These are phyloP conservation scores for Girardia tigrina DNA, from an alignment of 2,888 invertebrate genomes.

Conservation along the genomic window DNA sequence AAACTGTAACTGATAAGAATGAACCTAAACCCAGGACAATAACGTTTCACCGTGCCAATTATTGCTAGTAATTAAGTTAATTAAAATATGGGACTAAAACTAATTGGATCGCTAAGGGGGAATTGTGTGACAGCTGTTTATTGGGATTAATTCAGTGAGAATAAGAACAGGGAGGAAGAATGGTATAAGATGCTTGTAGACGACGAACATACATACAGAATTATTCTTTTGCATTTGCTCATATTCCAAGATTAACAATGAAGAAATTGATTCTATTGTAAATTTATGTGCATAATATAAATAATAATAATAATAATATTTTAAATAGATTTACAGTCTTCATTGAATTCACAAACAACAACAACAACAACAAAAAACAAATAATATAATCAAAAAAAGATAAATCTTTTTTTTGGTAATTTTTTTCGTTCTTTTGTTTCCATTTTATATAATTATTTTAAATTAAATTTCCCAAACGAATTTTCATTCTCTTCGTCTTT, in stretches of 20 bases:
- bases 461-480: too few species aligned
- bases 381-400: too few species aligned
- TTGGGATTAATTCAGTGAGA: slow-evolving; percentile 23
- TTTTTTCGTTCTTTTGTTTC: too few species aligned
- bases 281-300: neutral
- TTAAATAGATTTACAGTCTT: too few species aligned
- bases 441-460: too few species aligned
- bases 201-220: neutral
- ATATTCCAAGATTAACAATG: neutral
- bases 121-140: slow-evolving; percentile 23
- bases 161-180: slow-evolving; percentile 4
- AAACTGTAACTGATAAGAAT: slow-evolving; percentile 20
- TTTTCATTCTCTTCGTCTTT: too few species aligned
- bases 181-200: slow-evolving; percentile 23
- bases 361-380: too few species aligned
- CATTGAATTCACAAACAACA: too few species aligned
- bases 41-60: slow-evolving; percentile 23
- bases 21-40: slow-evolving; percentile 23
- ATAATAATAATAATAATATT: too few species aligned
- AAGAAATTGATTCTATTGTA: slow-evolving; percentile 17
- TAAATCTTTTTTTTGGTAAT: too few species aligned
- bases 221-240: slow-evolving; percentile 16
- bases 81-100: slow-evolving; percentile 20
- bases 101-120: slow-evolving; percentile 20
- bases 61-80: slow-evolving; percentile 18